phyloP scores from a whole-genome alignment of 2,888 invertebrate genomes.

The Himalopsyche tibetana region DNA sequence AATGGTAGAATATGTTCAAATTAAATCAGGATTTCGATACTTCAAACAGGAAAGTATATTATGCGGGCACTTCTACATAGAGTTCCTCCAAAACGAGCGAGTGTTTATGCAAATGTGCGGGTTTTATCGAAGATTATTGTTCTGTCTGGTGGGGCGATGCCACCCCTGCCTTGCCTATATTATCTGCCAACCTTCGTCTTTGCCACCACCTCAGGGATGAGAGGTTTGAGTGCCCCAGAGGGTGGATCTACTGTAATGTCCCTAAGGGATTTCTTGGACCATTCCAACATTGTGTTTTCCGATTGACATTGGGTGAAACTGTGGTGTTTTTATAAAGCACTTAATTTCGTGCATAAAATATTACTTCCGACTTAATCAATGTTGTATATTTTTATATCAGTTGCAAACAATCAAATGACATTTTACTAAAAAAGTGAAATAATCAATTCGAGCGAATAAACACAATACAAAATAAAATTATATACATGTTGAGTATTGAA shows the following conservation, averaged over 20 bases:
- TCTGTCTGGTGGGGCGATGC: slow-evolving; percentile 68
- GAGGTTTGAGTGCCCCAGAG: slow-evolving; percentile 44
- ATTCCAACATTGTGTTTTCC: slow-evolving; percentile 66
- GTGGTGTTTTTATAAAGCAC: too few species aligned
- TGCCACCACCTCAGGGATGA: slow-evolving; percentile 29
- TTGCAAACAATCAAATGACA: too few species aligned
- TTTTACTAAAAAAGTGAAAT: too few species aligned
- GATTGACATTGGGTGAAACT: slow-evolving; percentile 59
- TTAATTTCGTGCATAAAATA: too few species aligned
- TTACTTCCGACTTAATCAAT: too few species aligned
- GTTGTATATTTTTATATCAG: too few species aligned
- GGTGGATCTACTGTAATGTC: slow-evolving; percentile 53
- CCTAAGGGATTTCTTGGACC: slow-evolving; percentile 64
- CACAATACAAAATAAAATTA: too few species aligned
- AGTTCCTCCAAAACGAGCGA: slow-evolving; percentile 58
- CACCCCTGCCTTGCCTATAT: slow-evolving; percentile 47
- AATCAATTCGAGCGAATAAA: too few species aligned
- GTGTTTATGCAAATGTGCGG: slow-evolving; percentile 77
- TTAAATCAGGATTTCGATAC: slow-evolving; percentile 47
- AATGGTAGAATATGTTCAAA: neutral
- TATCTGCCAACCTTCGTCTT: slow-evolving; percentile 46
- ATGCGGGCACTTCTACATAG: slow-evolving; percentile 60
- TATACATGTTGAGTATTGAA: too few species aligned
- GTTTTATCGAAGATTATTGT: slow-evolving; percentile 80
- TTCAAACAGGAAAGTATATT: slow-evolving; percentile 52